Evolutionary conservation across 2,888 invertebrate genomes (phyloP), one percentile per base, ranked within the genome.

Genomic region (Chrysomela aeneicollis): DNA sequence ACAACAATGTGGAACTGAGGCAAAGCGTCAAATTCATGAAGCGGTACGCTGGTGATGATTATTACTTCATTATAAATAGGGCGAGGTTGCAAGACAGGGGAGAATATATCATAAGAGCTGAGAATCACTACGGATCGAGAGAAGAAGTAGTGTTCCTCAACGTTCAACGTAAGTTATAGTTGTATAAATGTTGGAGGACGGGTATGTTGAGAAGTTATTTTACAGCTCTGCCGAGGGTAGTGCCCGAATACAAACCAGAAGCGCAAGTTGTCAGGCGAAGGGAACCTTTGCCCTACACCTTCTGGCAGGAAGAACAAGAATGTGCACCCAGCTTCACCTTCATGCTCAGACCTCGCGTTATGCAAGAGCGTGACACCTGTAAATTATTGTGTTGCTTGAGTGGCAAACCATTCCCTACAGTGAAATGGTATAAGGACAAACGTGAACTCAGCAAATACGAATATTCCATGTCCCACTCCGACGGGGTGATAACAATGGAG

Each of bases 1-100:
- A 93, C 78, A 97, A 95, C 84, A 95, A 94, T 83, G 88, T 90
- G 78, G 98, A 98, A 81, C 85, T 99, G 60, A 87, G 95, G 61
- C 98, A 99, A 85, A 97, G 97, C 74, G 97, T 98, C 71, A 99
- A 99, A 84, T 97, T 94, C 84, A 99, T 99, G 98, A 98, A 98
- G 85, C 90, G 97, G 78, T 99, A 98, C 81, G 88, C 91, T 49
- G 95, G 94, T 60, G 96, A 98, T 76, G 97, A 98, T 79, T 99
- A 96, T 83, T 96, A 97, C 84, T 95, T 99, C 83, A 92, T 97
- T 71, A 97, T 99, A 75, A 98, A 98, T 85, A 91, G 99, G 74
- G 94, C 94, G 42, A 97, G 95, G 83, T 83, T 95, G 70, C 95
- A 97, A 69, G 98, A 99, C 84, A 90, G 97, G 77, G 99, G 98